Base-by-base conservation (phyloP, 1,140 invertebrate species). In the Diplogasteroides magnus region DNA sequence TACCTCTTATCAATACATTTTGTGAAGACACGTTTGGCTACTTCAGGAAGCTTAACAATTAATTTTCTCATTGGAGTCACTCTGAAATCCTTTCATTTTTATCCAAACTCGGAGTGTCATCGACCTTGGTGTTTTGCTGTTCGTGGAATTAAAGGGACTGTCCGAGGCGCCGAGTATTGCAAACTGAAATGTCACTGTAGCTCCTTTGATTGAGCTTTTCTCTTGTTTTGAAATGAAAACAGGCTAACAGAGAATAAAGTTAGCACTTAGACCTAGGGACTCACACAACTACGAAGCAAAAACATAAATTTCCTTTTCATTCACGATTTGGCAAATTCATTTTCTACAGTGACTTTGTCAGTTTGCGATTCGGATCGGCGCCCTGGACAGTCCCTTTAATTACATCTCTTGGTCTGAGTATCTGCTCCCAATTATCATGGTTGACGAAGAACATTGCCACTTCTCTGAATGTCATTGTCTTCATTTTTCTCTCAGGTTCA, bases 11-110 rank as follows among this genome's bases (percentile, higher is more conserved):
- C n/a, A 64, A 85, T 83, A 75, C 85, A 87, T 32, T 78, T 79
- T 59, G 85, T 78, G 68, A 87, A 85, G 15, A 86, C 86, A 64
- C 71, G 70, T 74, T 85, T 83, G 29, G 86, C 86, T 28, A 87
- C 82, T 75, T 86, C 86, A 75, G 86, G 86, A 83, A 86, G 85
- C 72, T 85, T 84, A 55, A 78, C 80, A 68, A 87, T 85, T 1
- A 87, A 80, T 77, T 85, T 85, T 64, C 86, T 82, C 78, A 87
- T 83, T 3, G 86, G 86, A 19, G 86, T 87, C 2, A 55, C 25
- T n/a, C 70, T 67, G n/a, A n/a, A n/a, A n/a, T n/a, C 37, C 6
- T 11, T 11, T 19, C 6, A 11, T 48, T 48, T 19, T 11, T 48
- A 48, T 11, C 19, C 19, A 11, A 48, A 11, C 19, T 48, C 37